Evolutionary conservation across 2,797 vertebrate genomes (phyloP).

Genomic region (Discoglossus pictus): DNA sequence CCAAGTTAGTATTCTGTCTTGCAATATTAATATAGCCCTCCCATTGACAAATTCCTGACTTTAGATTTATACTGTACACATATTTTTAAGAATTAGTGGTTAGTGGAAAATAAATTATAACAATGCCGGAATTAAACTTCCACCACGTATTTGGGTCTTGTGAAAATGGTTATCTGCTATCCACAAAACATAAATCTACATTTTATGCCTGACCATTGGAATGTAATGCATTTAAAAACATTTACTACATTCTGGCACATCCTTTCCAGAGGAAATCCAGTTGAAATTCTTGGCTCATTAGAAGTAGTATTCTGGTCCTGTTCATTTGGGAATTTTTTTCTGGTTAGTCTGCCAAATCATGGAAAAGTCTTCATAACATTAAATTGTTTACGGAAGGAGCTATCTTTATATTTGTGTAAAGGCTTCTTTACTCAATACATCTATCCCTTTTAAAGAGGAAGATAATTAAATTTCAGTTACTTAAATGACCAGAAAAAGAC

Average conservation of each 20-base stretch:
- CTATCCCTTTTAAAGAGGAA: too few relatives aligned
- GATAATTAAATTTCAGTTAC: too few relatives aligned
- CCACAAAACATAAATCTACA: constrained; percentile 45
- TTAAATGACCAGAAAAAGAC: too few relatives aligned
- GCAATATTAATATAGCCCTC: not conserved
- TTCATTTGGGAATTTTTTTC: constrained; percentile 26
- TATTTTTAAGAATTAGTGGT: constrained; percentile 4
- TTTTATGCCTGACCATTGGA: constrained; percentile 33
- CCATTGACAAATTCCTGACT: not conserved
- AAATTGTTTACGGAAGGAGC: constrained; percentile 22
- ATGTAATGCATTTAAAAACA: constrained; percentile 41
- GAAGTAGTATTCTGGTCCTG: constrained; percentile 30
- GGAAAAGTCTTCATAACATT: constrained; percentile 18
- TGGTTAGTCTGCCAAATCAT: constrained; percentile 30
- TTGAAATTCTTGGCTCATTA: constrained; percentile 41
- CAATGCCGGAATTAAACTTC: constrained; percentile 18
- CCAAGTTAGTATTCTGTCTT: too few relatives aligned
- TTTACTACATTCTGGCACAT: constrained; percentile 39
- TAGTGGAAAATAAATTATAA: constrained; percentile 33
- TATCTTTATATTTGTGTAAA: constrained; percentile 15
- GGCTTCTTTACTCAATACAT: too few relatives aligned
- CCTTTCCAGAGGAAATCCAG: constrained; percentile 36
- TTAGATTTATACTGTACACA: constrained; percentile 12
- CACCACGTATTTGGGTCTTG: constrained; percentile 27
- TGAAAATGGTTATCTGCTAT: constrained; percentile 38